Base-by-base conservation (phyloP, 2,113 vertebrate species). In the Brienomyrus longianalis region DNA sequence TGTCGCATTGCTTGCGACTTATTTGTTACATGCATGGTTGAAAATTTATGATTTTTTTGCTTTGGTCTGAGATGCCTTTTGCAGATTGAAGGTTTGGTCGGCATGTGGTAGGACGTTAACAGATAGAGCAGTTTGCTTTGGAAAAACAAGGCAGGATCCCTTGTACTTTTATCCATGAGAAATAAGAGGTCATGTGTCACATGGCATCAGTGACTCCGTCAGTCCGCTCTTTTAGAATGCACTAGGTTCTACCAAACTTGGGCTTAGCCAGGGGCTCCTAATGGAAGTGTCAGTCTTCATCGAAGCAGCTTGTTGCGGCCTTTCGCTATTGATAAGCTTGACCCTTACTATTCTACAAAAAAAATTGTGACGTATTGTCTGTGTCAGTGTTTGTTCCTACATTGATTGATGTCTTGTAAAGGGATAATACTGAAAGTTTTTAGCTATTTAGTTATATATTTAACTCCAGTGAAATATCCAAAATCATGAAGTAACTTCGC, bases 271-370 rank as follows among this genome's bases (percentile, higher is more conserved):
- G 23, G 45, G 62, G n/a, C 47, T 51, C 19, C 88, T 88, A 88
- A 88, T 88, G 62, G 62, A 88, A 88, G 88, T 74, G 62, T 70
- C 88, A 70, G 45, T 74, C 62, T 48, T 84, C 43, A 88, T 88
- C 11, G 59, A 59, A 31, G 62, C 5, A 27, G 87, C 62, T 50
- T 47, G 43, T 15, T 77, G 74, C 5, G n/a, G 88, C 15, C 27
- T 59, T 50, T 77, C 88, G 74, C 23, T 48, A 59, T 48, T 50
- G 45, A 74, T 59, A 86, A 31, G 39, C 48, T 51, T 15, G 39
- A n/a, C 43, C 23, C 35, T 17, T 74, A 48, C n/a, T 35, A n/a
- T 51, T 74, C 62, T 43, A 66, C 19, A 88, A 35, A 50, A 47
- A 88, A 51, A 48, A 2, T 17, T 17, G 35, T 83, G 6, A 83